Evolutionary conservation across 2,113 vertebrate genomes (phyloP), one percentile per base, ranked within the genome.

Genomic region (Zingel zingel): DNA sequence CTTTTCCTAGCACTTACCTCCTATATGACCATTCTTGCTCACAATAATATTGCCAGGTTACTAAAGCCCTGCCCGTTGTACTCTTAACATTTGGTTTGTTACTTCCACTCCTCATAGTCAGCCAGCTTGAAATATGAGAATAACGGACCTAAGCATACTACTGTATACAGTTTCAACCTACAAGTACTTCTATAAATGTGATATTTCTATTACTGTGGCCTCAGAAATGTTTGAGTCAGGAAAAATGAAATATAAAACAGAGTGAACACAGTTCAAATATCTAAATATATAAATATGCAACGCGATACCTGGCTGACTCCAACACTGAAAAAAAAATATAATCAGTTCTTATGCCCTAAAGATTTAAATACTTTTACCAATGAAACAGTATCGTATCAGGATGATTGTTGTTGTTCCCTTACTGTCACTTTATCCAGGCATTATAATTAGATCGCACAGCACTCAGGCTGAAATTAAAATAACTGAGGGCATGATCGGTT

Each of bases 381-480:
- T 56, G 51, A 51, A 74, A 51, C 27, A 21, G 45, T 53, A 59
- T n/a, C 36, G 25, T 7, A 30, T 57, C n/a, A 6, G 57, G 43
- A 19, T 23, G 51, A 61, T 12, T 48, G 50, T 65, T 71, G 50
- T 65, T 68, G 36, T 64, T 79, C 48, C 27, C 11, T 50, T 25
- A 13, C 33, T 77, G 57, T 48, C 70, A 79, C 81, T 48, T 30
- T 53, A 86, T 56, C 62, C 62, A 45, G 27, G 58, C 76, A 30
- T 76, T 6, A 7, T 79, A 5, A 88, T 83, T 82, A 70, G 23
- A 86, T 71, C 56, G 62, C 65, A n/a, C 11, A 54, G 71, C 65
- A 81, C 77, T 83, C 67, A 65, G 43, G 48, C 43, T 71, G 8
- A 69, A 81, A 80, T 58, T 58, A 61, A 45, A 69, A 73, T 25